Percentiles rank a stretch among this genome's conserved stretches.
Evolutionary conservation across 2,888 invertebrate genomes (phyloP).

Genomic region (Drosophila gaucha): DNA sequence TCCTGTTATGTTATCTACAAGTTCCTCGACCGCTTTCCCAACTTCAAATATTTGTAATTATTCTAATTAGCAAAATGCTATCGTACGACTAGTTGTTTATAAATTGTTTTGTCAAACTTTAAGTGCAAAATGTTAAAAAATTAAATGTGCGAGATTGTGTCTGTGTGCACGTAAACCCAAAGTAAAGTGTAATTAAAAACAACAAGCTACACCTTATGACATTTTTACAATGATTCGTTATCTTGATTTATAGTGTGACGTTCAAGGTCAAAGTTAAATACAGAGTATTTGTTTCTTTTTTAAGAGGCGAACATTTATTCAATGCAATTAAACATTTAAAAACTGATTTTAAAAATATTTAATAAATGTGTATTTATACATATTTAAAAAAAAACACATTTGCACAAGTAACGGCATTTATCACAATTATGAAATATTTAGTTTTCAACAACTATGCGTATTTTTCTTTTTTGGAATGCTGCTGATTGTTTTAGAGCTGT

Average conservation of each 20-base stretch:
- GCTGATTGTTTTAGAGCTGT: slow-evolving; percentile 45
- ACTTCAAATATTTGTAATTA: slow-evolving; percentile 43
- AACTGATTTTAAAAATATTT: slow-evolving; percentile 71
- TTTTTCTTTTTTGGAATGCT: slow-evolving; percentile 64
- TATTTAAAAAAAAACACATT: slow-evolving; percentile 55
- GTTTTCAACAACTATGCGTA: slow-evolving; percentile 66
- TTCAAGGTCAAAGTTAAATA: slow-evolving; percentile 21
- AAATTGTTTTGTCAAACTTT: slow-evolving; percentile 47
- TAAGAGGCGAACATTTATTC: slow-evolving; percentile 74
- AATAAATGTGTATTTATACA: slow-evolving; percentile 59
- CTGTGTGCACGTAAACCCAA: slow-evolving; percentile 53
- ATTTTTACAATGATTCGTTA: slow-evolving; percentile 2
- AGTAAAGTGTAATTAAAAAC: slow-evolving; percentile 62
- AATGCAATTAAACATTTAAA: slow-evolving; percentile 76
- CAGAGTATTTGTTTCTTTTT: slow-evolving; percentile 22
- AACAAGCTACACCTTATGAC: slow-evolving; percentile 12
- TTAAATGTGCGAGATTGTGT: slow-evolving; percentile 34
- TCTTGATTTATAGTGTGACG: not conserved
- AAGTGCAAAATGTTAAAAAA: slow-evolving; percentile 52
- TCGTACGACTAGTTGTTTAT: slow-evolving; percentile 55
- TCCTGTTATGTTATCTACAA: slow-evolving; percentile 37
- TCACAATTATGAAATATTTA: slow-evolving; percentile 74
- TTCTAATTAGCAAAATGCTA: slow-evolving; percentile 54
- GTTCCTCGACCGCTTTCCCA: slow-evolving; percentile 34
- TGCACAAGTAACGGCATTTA: slow-evolving; percentile 72